phyloP scores from a whole-genome alignment of 2,888 invertebrate species.

The Nycteola revayana region DNA sequence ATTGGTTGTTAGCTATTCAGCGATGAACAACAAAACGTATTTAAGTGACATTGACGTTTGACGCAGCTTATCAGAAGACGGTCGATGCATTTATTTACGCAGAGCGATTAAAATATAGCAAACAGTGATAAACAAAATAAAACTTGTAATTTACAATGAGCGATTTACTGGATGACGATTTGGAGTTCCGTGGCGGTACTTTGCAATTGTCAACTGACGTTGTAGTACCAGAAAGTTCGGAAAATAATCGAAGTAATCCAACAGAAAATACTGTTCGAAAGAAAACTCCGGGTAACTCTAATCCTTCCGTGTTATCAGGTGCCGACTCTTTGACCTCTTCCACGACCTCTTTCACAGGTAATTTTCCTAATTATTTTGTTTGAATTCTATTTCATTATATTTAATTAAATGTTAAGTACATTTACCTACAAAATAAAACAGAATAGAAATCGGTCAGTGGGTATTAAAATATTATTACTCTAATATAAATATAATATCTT shows the following conservation, averaged over 20 bases:
- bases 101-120: conserved; percentile 24
- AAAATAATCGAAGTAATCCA: conserved; percentile 41
- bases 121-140: conserved; percentile 15
- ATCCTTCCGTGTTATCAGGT: conserved; percentile 72
- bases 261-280: conserved; percentile 44
- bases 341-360: conserved; percentile 70
- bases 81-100: conserved; percentile 65
- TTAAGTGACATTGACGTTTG: conserved; percentile 36
- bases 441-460: no score
- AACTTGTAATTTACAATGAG: conserved; percentile 48
- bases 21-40: conserved; percentile 16
- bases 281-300: conserved; percentile 46
- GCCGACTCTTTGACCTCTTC: conserved; percentile 73
- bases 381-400: no score
- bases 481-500: no score
- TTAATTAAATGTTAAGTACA: no score
- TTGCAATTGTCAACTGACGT: conserved; percentile 65
- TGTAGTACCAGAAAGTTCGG: conserved; percentile 37
- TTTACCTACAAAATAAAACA: no score
- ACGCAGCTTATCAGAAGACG: conserved; percentile 36
- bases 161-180: conserved; percentile 79
- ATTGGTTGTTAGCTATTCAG: no score
- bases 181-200: conserved; percentile 82
- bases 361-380: no score
- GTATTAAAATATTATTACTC: no score